phyloP scores from a whole-genome alignment of 2,888 invertebrate genomes.

The Xanthostigma xanthostigma region DNA sequence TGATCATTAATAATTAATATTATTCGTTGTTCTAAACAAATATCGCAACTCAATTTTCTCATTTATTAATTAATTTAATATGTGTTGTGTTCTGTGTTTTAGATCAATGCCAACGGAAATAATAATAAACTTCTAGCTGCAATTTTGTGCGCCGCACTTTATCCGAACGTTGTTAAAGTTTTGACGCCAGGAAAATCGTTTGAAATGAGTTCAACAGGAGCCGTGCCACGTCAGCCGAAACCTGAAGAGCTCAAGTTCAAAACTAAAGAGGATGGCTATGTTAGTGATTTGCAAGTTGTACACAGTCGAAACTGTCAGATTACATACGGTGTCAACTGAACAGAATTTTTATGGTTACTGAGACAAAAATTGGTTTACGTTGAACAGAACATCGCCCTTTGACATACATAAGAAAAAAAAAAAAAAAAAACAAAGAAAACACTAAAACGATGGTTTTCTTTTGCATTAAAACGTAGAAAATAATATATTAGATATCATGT shows the following conservation, averaged over 20 bases:
- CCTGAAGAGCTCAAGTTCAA: conserved; percentile 58
- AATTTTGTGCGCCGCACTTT: conserved; percentile 79
- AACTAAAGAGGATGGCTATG: conserved; percentile 58
- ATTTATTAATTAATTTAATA: no score
- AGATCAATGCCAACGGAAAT: conserved; percentile 59
- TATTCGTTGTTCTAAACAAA: no score
- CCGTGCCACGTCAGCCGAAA: conserved; percentile 54
- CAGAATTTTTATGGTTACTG: no score
- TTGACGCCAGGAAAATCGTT: conserved; percentile 66
- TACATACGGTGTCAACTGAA: background rate
- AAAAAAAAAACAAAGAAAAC: no score
- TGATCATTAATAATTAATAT: no score
- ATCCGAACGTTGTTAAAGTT: conserved; percentile 82
- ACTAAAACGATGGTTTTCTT: no score
- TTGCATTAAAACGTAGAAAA: no score
- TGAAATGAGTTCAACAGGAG: conserved; percentile 55
- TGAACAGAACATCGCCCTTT: no score
- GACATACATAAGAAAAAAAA: no score
- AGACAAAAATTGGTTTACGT: no score
- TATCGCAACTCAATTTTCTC: no score
- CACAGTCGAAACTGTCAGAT: background rate
- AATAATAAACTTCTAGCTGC: conserved; percentile 64
- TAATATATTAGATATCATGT: no score
- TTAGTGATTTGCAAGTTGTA: conserved; percentile 20
- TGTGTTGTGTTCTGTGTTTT: conserved; percentile 25